These are phyloP conservation scores for Melanotaenia parkinsoni DNA, from an alignment of 2,797 vertebrate species.

Conservation along the genomic window DNA sequence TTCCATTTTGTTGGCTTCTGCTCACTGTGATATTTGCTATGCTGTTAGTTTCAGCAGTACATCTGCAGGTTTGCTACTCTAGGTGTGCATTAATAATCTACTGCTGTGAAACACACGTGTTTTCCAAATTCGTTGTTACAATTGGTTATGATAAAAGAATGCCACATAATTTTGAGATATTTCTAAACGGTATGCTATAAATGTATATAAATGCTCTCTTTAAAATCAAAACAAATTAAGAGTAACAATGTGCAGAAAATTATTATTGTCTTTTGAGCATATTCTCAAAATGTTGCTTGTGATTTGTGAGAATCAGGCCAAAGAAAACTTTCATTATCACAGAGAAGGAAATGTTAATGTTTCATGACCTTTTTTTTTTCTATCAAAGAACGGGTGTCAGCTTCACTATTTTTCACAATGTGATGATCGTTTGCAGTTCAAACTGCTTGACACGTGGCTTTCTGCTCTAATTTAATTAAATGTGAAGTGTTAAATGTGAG, in stretches of 20 bases:
- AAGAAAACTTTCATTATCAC: not conserved
- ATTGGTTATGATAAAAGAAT: not conserved
- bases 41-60: constrained; percentile 17
- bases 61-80: not conserved
- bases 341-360: not conserved
- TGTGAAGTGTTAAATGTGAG: not conserved
- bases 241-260: not conserved
- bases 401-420: not conserved
- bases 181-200: not conserved
- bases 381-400: not conserved
- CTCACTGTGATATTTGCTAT: constrained; percentile 22
- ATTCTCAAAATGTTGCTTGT: not conserved
- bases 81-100: not conserved
- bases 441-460: not conserved
- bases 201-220: not conserved
- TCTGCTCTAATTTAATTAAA: constrained; percentile 18
- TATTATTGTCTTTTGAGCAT: constrained; percentile 10
- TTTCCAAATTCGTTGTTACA: constrained; percentile 7
- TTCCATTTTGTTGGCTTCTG: constrained; percentile 32
- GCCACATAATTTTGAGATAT: not conserved
- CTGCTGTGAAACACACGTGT: not conserved
- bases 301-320: constrained; percentile 5
- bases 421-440: not conserved
- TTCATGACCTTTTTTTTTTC: not conserved
- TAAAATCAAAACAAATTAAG: not conserved